These are phyloP conservation scores for Drosophila kepulauana DNA, from an alignment of 1,140 invertebrate species.

Conservation along the genomic window DNA sequence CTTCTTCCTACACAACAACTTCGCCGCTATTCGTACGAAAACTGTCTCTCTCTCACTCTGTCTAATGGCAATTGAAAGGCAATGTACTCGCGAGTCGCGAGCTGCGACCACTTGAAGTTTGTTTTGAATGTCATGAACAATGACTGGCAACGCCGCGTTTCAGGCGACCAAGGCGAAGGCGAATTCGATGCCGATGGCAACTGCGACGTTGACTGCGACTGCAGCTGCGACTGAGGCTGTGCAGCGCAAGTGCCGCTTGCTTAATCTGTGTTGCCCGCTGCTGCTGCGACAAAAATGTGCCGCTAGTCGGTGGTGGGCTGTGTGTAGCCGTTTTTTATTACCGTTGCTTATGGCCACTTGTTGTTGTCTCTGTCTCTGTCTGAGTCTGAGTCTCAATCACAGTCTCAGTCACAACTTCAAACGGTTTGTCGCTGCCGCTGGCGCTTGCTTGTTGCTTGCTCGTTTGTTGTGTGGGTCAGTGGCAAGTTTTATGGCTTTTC, in stretches of 20 bases:
- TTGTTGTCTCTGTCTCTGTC: conserved; percentile 45
- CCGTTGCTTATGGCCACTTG: conserved; percentile 40
- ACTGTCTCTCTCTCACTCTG: background rate
- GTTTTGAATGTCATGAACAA: conserved; percentile 83
- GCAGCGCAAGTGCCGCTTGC: conserved; percentile 46
- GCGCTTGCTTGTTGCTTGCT: background rate
- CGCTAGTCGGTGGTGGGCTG: conserved; percentile 49
- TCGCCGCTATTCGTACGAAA: background rate
- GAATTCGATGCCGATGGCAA: conserved; percentile 13
- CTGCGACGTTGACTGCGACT: conserved; percentile 5
- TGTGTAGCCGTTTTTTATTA: conserved; percentile 28
- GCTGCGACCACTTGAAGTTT: conserved; percentile 60
- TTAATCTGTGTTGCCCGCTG: conserved; percentile 56
- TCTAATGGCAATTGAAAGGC: conserved; percentile 39
- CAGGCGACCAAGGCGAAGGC: no score
- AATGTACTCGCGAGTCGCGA: conserved; percentile 47
- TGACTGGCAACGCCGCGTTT: conserved; percentile 52
- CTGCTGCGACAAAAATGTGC: conserved; percentile 64
- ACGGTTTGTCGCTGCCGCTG: conserved; percentile 52
- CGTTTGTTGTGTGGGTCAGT: conserved; percentile 72
- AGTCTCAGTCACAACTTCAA: conserved; percentile 44
- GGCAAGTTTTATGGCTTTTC: conserved; percentile 60
- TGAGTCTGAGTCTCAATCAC: conserved; percentile 39
- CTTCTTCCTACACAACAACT: background rate
- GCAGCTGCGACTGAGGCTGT: conserved; percentile 20